Conservation (phyloP, 2,113 vertebrate species). For the Solea solea region DNA sequence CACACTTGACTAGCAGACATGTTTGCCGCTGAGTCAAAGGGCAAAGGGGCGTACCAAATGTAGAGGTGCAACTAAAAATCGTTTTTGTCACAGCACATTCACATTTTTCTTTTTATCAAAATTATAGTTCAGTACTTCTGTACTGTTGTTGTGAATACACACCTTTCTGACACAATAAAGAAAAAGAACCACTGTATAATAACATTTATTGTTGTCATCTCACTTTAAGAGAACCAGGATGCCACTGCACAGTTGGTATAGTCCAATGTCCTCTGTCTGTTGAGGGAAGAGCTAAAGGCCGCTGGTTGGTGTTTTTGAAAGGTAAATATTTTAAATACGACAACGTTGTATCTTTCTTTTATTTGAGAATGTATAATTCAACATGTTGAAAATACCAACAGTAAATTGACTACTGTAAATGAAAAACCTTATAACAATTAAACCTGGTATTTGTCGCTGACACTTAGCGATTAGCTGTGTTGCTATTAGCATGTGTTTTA, state of each 20-base stretch:
- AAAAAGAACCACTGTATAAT: fast-evolving
- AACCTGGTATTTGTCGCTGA: not conserved
- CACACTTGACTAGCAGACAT: conserved; percentile 52
- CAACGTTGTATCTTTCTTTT: fast-evolving
- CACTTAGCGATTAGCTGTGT: conserved; percentile 31
- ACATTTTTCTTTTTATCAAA: too few species aligned
- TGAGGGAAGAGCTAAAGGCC: conserved; percentile 51
- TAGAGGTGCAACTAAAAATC: not conserved
- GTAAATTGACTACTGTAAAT: fast-evolving
- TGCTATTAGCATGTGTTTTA: not conserved
- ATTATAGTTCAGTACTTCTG: too few species aligned
- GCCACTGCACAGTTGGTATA: conserved; percentile 56
- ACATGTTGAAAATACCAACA: fast-evolving
- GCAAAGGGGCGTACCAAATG: conserved; percentile 50
- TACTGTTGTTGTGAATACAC: too few species aligned
- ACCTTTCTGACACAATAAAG: not conserved
- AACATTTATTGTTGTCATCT: not conserved
- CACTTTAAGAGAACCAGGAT: not conserved
- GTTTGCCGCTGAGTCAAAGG: conserved; percentile 68
- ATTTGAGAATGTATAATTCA: fast-evolving
- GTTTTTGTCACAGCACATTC: not conserved
- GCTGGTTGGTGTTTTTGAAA: conserved; percentile 32
- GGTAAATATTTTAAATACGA: conserved; percentile 34
- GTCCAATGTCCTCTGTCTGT: conserved; percentile 71
- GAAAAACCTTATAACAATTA: not conserved